Base-by-base conservation (phyloP, 2,888 invertebrate species). In the Azorinus chamasolen region DNA sequence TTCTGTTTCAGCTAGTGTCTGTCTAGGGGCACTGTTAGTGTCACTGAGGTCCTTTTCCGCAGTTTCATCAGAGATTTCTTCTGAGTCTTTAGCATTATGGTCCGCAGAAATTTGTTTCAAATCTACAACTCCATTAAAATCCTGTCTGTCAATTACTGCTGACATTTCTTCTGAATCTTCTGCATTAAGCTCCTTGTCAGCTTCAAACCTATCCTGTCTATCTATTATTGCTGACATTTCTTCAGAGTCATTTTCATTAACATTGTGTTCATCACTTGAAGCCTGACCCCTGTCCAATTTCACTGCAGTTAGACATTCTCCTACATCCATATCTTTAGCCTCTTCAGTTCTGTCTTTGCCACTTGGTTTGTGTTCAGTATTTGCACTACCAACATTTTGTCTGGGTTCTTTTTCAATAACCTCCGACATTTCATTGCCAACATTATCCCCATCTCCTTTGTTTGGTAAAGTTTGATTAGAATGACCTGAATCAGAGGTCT, bases 121-220 rank as follows among this genome's bases (percentile, higher is more conserved):
- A 20, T n/a, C 16, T 32, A 53, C 39, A 8, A 37, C 39, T 8
- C 41, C 57, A 27, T 50, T 24, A 24, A 25, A 37, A 20, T 45
- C 53, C 22, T 72, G 64, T 25, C 32, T 54, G 50, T 55, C 48
- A 20, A 69, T 64, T 5, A 78, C 50, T 55, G 61, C 72, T n/a
- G 78, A 78, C 73, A 78, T 64, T 45, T 68, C 72, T 46, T 58
- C 43, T 46, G 55, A 27, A 32, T 66, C 65, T 43, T 25, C n/a
- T 16, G 18, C 14, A 46, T 4, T n/a, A 16, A 16, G 54, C 10
- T 3, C 20, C 25, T 22, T 41, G 10, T 43, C 22, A 14, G n/a
- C 10, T 1, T 18, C 16, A 20, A 20, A 50, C 16, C 39, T n/a
- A 39, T 50, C 53, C 37, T 70, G 64, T 24, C 22, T 39, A 46